phyloP scores from a whole-genome alignment of 2,797 vertebrate species.

The Loris lydekkerianus region DNA sequence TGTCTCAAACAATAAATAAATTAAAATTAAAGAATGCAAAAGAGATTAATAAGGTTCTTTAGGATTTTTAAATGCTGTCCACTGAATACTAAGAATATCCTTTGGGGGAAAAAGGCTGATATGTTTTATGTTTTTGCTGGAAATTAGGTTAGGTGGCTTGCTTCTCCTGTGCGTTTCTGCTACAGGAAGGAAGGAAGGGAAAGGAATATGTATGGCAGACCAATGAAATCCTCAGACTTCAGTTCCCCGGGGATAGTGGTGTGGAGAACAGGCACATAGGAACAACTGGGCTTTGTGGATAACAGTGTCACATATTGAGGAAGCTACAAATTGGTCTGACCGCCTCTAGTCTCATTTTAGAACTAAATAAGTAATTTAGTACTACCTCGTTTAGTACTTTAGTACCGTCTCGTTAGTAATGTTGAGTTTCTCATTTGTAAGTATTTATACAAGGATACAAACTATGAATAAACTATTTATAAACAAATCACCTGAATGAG shows the following conservation, averaged over 20 bases:
- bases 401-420: neutral
- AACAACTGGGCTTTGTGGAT: neutral
- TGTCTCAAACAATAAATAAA: no score
- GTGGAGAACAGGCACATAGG: neutral
- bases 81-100: neutral
- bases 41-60: neutral
- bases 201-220: neutral
- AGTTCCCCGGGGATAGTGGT: neutral
- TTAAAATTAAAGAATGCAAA: neutral
- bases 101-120: neutral
- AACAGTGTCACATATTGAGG: neutral
- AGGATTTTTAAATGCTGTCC: constrained; percentile 37
- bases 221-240: neutral
- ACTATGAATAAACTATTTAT: neutral
- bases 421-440: constrained; percentile 2
- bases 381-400: no score
- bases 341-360: constrained; percentile 2
- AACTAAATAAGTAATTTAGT: neutral
- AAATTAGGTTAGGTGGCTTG: neutral
- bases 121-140: neutral
- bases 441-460: constrained; percentile 42
- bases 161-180: neutral
- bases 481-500: neutral
- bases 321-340: constrained; percentile 28
- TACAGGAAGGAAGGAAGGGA: neutral